phyloP scores from a whole-genome alignment of 1,140 invertebrate genomes.

The Drosophila arizonae region DNA sequence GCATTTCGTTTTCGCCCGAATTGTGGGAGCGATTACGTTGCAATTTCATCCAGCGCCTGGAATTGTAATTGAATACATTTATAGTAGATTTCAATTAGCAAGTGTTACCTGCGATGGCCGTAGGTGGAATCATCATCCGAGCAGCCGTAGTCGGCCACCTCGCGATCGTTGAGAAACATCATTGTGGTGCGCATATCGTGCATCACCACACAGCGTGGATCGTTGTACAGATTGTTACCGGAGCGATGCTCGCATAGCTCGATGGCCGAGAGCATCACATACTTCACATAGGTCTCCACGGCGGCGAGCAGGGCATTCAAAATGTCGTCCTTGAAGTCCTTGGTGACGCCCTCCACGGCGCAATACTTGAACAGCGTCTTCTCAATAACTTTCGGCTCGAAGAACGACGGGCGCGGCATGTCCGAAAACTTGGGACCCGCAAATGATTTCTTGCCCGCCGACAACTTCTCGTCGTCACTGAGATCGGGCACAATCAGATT shows the following conservation, averaged over 20 bases:
- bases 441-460: background rate
- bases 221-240: slow-evolving; percentile 32
- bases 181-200: slow-evolving; percentile 41
- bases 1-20: background rate
- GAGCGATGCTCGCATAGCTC: slow-evolving; percentile 47
- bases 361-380: slow-evolving; percentile 28
- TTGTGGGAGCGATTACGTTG: background rate
- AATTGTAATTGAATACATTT: background rate
- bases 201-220: slow-evolving; percentile 23
- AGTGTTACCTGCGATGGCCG: slow-evolving; percentile 23
- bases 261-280: slow-evolving; percentile 6
- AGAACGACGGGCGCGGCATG: slow-evolving; percentile 33
- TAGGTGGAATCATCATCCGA: slow-evolving; percentile 46
- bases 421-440: background rate
- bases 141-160: slow-evolving; percentile 27
- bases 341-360: background rate
- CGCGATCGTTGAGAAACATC: slow-evolving; percentile 50
- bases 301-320: slow-evolving; percentile 46
- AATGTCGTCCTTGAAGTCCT: background rate
- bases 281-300: slow-evolving; percentile 54
- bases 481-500: slow-evolving; percentile 35
- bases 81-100: background rate
- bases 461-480: slow-evolving; percentile 1
- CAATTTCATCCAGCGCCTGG: slow-evolving; percentile 34
- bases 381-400: slow-evolving; percentile 28